Evolutionary conservation across 2,888 invertebrate species (phyloP), one percentile per base, ranked within the genome.

Genomic region (Eilema griseolum): DNA sequence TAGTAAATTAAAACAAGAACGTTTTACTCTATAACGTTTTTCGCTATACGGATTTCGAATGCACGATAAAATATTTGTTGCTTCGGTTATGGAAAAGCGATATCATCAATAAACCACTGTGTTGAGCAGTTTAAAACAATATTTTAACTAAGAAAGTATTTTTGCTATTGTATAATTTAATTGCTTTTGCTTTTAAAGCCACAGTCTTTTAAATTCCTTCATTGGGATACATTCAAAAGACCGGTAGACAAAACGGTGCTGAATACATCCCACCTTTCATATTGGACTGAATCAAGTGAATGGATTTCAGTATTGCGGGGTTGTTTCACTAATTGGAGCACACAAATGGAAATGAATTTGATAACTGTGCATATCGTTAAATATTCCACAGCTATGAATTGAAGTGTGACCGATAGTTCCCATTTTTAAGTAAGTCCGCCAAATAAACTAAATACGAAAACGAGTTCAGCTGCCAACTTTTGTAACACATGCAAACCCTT

Each of bases 261-360:
- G 80, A 82, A 81, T 80, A 46, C 46, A 46, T 46, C 2, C 46
- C 20, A 71, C 76, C 73, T 81, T 78, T 77, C 76, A 75, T 79
- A 74, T 77, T 74, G 80, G 72, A 75, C 83, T 79, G 82, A 81
- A 83, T 81, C 83, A 76, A 81, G 78, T 88, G 84, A 87, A 88
- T 85, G 73, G 71, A 76, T 82, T 80, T 66, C 80, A 82, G 80
- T 85, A 83, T 81, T 81, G 73, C 80, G 79, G 71, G 81, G 79
- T 81, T 87, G 82, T 84, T 81, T 76, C 83, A 81, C 86, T 89
- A 90, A 89, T 90, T 89, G 86, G 86, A 84, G 76, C 77, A 82
- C 78, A 83, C 46, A 85, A 86, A 84, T 86, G 83, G 26, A 28
- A 59, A 26, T 88, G 86, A 87, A 89, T 90, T 90, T 88, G 86